Percentiles rank a stretch among this genome's conserved stretches.
phyloP scores from a whole-genome alignment of 2,888 invertebrate genomes.

The Acronicta psi region DNA sequence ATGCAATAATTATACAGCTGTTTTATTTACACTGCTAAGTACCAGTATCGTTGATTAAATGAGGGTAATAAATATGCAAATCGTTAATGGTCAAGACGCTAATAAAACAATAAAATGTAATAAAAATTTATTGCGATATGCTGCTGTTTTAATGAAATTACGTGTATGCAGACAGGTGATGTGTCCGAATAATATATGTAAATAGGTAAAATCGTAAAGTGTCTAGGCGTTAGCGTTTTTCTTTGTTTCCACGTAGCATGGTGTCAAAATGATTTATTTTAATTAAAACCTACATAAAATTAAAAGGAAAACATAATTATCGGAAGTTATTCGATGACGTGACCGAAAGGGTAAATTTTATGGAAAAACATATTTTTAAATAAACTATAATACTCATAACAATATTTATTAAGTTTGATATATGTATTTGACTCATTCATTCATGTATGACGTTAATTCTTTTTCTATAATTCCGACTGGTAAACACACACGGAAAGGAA shows the following conservation, averaged over 20 bases:
- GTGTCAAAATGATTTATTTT: not conserved
- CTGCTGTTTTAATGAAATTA: constrained; percentile 15
- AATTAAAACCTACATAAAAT: not conserved
- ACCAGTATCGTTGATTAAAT: constrained; percentile 32
- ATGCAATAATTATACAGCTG: constrained; percentile 42
- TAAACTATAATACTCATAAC: not conserved
- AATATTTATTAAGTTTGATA: not conserved
- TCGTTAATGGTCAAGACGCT: constrained; percentile 23
- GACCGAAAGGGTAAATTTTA: constrained; percentile 17
- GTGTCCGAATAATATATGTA: constrained; percentile 4
- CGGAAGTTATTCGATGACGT: constrained; percentile 5
- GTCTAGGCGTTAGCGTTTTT: not conserved
- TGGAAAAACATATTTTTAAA: not conserved
- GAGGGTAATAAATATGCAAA: constrained; percentile 50
- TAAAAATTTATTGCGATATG: constrained; percentile 12
- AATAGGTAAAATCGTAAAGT: constrained; percentile 2
- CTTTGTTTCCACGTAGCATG: constrained; percentile 4
- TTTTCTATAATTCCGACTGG: not conserved
- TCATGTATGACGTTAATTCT: constrained; percentile 31
- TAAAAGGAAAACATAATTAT: not conserved
- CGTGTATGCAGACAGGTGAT: constrained; percentile 19
- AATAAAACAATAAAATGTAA: constrained; percentile 29
- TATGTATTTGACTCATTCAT: constrained; percentile 22
- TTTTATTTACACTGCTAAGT: constrained; percentile 44
- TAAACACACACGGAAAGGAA: constrained; percentile 15